Conservation (phyloP, 1,140 invertebrate species). For the Oppia nitens region DNA sequence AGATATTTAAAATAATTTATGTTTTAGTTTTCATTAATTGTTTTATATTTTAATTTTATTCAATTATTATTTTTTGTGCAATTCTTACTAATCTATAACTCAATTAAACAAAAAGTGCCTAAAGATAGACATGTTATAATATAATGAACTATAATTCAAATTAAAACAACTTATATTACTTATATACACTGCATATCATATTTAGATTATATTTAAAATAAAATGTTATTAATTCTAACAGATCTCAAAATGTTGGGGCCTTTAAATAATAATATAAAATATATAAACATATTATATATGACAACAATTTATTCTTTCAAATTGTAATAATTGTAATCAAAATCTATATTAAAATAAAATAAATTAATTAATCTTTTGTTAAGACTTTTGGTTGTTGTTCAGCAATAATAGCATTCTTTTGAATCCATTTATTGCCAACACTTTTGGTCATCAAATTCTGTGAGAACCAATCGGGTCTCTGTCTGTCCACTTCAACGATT, state of each 20-base stretch:
- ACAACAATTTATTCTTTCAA: too few species aligned
- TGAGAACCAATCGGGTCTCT: conserved; percentile 56
- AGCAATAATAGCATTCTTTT: background rate
- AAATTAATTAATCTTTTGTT: background rate
- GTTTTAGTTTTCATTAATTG: background rate
- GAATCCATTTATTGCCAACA: background rate
- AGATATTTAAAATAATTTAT: too few species aligned
- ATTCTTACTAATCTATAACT: background rate
- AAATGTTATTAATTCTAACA: background rate
- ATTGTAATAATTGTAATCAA: background rate
- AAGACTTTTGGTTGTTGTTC: background rate
- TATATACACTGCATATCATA: background rate
- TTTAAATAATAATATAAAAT: background rate
- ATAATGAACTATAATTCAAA: too few species aligned
- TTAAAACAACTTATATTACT: background rate
- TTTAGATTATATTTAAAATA: background rate
- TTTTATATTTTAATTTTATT: background rate
- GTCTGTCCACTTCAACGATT: conserved; percentile 52
- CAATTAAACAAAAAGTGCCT: background rate
- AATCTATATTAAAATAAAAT: background rate
- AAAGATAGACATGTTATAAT: background rate
- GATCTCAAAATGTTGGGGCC: background rate
- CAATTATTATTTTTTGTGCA: background rate
- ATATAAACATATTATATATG: background rate
- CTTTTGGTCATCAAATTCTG: conserved; percentile 60